phyloP scores from a whole-genome alignment of 2,797 vertebrate species.

The Acrossocheilus fasciatus region DNA sequence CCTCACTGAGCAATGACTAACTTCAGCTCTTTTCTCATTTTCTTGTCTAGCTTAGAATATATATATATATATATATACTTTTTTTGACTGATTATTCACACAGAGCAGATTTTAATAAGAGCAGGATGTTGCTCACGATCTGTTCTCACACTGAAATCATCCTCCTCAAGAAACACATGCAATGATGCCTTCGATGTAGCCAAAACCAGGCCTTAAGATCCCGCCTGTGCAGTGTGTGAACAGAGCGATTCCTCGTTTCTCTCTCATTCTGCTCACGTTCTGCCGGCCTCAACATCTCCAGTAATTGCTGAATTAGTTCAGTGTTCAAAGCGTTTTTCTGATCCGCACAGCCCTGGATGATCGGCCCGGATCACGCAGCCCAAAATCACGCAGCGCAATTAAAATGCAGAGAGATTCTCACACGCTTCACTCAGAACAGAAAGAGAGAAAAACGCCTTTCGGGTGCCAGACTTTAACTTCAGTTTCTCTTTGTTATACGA shows the following conservation, averaged over 20 bases:
- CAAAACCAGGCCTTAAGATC: background rate
- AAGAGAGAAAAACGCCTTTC: background rate
- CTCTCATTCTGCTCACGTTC: constrained; percentile 65
- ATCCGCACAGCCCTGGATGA: constrained; percentile 57
- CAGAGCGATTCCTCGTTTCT: background rate
- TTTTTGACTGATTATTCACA: background rate
- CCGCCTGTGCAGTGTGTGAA: background rate
- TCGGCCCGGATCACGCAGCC: constrained; percentile 62
- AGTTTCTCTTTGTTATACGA: background rate
- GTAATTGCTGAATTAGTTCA: constrained; percentile 71
- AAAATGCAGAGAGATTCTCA: constrained; percentile 47
- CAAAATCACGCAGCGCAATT: constrained; percentile 63
- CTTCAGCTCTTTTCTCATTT: background rate
- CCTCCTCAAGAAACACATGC: background rate
- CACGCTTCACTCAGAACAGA: background rate
- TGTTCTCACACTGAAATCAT: background rate
- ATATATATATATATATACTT: too few relatives aligned
- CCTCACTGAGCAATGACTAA: background rate
- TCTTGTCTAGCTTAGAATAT: background rate
- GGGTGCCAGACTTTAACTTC: too few relatives aligned
- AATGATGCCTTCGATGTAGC: background rate
- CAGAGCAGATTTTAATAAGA: background rate
- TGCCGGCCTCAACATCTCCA: constrained; percentile 60
- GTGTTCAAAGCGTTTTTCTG: constrained; percentile 71
- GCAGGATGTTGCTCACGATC: background rate